Base-by-base conservation (phyloP, 2,888 invertebrate genomes). In the Poecilus cupreus region DNA sequence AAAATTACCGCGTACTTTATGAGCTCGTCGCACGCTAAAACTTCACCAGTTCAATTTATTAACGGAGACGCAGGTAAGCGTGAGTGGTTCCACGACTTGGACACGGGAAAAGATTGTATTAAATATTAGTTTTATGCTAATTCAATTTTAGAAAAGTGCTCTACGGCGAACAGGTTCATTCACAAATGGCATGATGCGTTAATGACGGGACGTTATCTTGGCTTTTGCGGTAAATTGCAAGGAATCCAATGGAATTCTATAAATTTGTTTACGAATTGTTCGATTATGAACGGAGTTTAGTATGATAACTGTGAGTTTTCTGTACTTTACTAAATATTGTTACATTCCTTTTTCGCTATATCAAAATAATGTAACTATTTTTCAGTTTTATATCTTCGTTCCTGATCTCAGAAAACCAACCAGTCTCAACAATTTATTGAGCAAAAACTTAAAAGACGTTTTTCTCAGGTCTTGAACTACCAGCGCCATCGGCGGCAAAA, bases 81-180 rank as follows among this genome's bases (percentile, higher is more conserved):
- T 26, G 54, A 54, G 54, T 54, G 22, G 43, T n/a, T 54, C 49
- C 49, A 49, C 49, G 16, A 49, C 49, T 49, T 13, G 16, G 49
- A 60, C 22, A 43, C 72, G 32, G 26, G 26, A 60, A 60, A 60
- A 60, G 60, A 60, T 60, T 60, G 60, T 32, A 60, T 60, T 60
- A 24, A 43, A 72, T 72, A 72, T 72, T 72, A 72, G 43, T 72
- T 70, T 72, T 72, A 72, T 72, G 72, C 72, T 72, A 72, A 72
- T 72, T 72, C 72, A 72, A 72, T 72, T 72, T 72, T 20, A 72
- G 43, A 72, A 72, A 46, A 72, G 72, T 72, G 46, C 72, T 72
- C n/a, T 8, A 72, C 22, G 46, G 20, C 11, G 22, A 37, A 72
- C 72, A 72, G 46, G 72, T 72, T 72, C 72, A 68, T 68, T 68